Evolutionary conservation across 2,888 invertebrate species (phyloP).

Genomic region (Cataglyphis livida): DNA sequence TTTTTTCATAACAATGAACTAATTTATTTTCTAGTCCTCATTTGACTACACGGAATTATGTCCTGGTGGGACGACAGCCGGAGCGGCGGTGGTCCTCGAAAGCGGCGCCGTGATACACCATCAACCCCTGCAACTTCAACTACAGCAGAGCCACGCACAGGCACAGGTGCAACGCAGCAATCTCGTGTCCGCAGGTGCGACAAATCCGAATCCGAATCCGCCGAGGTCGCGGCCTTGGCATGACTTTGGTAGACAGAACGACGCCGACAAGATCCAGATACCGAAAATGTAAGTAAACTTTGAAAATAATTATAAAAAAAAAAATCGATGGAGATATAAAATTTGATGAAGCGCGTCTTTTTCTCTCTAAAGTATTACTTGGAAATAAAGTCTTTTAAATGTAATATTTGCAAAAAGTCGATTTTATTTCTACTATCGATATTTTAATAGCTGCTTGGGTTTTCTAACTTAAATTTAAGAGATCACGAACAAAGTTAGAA

Average conservation of each 20-base stretch:
- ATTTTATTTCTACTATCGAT: neutral
- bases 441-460: neutral
- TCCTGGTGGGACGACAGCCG: conserved; percentile 87
- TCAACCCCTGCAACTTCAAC: conserved; percentile 86
- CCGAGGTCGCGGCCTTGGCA: conserved; percentile 95
- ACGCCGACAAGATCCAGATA: conserved; percentile 98
- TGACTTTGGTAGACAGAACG: conserved; percentile 97
- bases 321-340: neutral
- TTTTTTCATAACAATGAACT: neutral
- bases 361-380: neutral
- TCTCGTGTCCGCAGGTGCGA: conserved; percentile 80
- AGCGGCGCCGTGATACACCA: conserved; percentile 86
- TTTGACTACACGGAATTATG: conserved; percentile 97
- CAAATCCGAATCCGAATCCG: conserved; percentile 82
- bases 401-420: neutral
- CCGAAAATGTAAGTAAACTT: conserved; percentile 95
- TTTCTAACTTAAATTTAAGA: neutral
- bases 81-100: conserved; percentile 87
- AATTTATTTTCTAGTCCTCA: conserved; percentile 88
- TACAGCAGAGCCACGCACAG: conserved; percentile 87
- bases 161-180: conserved; percentile 87
- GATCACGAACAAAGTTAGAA: neutral
- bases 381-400: neutral
- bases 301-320: neutral
- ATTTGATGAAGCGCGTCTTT: neutral